These are phyloP conservation scores for Melanogrammus aeglefinus DNA, from an alignment of 2,797 vertebrate species.

Conservation along the genomic window DNA sequence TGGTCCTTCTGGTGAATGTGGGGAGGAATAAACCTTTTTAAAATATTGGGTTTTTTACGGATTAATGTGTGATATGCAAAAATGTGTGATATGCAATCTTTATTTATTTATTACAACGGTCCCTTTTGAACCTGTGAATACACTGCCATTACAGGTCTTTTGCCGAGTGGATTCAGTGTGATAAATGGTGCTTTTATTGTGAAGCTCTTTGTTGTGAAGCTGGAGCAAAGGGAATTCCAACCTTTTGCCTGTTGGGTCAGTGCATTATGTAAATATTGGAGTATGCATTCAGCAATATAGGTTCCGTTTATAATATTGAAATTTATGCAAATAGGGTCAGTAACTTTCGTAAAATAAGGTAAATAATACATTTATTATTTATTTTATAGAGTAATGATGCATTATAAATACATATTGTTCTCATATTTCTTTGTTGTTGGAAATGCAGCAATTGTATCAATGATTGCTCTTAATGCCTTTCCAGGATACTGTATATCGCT, in stretches of 20 bases:
- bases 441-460: background rate
- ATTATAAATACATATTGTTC: background rate
- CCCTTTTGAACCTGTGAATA: background rate
- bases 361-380: background rate
- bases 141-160: background rate
- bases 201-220: background rate
- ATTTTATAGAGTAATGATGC: background rate
- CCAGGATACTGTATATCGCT: background rate
- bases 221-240: background rate
- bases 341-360: background rate
- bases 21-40: background rate
- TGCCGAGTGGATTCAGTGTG: background rate
- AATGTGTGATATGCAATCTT: too few species aligned
- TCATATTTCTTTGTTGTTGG: background rate
- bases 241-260: background rate
- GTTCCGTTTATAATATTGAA: background rate
- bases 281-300: background rate
- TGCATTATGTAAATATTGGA: background rate
- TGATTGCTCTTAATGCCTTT: background rate
- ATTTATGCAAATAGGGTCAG: background rate
- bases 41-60: background rate
- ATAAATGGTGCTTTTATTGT: background rate
- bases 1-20: background rate
- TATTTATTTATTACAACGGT: too few species aligned
- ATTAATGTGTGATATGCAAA: too few species aligned